These are phyloP conservation scores for Mirounga angustirostris DNA, from an alignment of 2,113 vertebrate species.

Conservation along the genomic window DNA sequence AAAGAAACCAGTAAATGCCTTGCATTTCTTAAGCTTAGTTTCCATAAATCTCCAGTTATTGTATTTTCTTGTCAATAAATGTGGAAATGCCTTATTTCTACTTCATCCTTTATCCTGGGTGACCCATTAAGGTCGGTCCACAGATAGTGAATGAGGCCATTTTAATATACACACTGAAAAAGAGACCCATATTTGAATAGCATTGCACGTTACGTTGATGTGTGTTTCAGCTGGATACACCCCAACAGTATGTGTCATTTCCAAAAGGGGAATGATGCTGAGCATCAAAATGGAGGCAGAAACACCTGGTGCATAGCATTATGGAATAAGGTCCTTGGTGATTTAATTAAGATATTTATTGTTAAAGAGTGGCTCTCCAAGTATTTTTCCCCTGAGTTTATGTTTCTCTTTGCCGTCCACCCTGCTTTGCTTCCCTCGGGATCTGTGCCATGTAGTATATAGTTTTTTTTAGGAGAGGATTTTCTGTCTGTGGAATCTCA, in stretches of 20 bases:
- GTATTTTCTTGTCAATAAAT: constrained; percentile 22
- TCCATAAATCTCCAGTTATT: background rate
- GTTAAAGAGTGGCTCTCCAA: constrained; percentile 53
- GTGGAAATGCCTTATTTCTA: constrained; percentile 12
- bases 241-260: background rate
- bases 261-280: background rate
- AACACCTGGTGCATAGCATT: constrained; percentile 44
- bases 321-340: constrained; percentile 29
- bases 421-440: constrained; percentile 53
- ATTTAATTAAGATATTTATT: constrained; percentile 71
- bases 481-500: constrained; percentile 56
- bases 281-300: constrained; percentile 58
- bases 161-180: constrained; percentile 5
- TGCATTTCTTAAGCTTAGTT: constrained; percentile 55
- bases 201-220: background rate
- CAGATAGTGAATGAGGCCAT: background rate
- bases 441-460: constrained; percentile 42
- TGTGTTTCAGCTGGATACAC: background rate
- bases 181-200: background rate
- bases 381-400: constrained; percentile 66
- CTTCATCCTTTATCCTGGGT: background rate
- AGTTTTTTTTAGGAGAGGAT: constrained; percentile 51
- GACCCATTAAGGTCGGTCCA: background rate
- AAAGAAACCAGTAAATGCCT: constrained; percentile 45
- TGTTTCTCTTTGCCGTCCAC: constrained; percentile 41